Percentiles rank a stretch among this genome's conserved stretches.
These are phyloP conservation scores for Nysson spinosus DNA, from an alignment of 2,888 invertebrate genomes.

Conservation along the genomic window DNA sequence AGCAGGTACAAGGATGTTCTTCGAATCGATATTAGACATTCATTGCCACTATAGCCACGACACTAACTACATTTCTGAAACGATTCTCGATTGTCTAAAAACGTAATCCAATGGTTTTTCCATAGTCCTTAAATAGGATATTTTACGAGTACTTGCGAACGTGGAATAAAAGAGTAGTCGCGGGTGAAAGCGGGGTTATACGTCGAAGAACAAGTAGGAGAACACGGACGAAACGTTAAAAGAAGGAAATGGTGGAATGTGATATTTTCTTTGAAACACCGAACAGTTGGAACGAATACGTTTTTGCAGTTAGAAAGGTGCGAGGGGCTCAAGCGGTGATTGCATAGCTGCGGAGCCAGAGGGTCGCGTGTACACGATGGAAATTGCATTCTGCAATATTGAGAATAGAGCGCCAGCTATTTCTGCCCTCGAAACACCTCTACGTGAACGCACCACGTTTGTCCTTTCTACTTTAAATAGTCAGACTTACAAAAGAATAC, in stretches of 20 bases:
- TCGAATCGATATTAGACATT: slow-evolving; percentile 25
- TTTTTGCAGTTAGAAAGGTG: slow-evolving; percentile 3
- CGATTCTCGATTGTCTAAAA: too few species aligned
- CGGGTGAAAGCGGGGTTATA: too few species aligned
- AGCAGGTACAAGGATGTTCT: slow-evolving; percentile 22
- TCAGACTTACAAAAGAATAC: too few species aligned
- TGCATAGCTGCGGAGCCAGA: slow-evolving; percentile 17
- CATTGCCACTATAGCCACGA: too few species aligned
- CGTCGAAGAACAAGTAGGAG: too few species aligned
- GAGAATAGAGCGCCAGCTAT: slow-evolving; percentile 56
- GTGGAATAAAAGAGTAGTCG: too few species aligned
- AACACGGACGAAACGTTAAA: background rate
- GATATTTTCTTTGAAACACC: slow-evolving; percentile 21
- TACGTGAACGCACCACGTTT: slow-evolving; percentile 18
- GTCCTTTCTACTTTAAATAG: slow-evolving; percentile 48
- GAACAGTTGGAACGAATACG: slow-evolving; percentile 18
- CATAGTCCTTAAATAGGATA: too few species aligned
- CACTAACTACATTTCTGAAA: too few species aligned
- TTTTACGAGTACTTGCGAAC: too few species aligned
- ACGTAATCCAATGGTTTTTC: too few species aligned
- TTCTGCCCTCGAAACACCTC: slow-evolving; percentile 25
- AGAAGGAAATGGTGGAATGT: background rate
- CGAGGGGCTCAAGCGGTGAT: slow-evolving; percentile 18
- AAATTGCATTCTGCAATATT: slow-evolving; percentile 74
- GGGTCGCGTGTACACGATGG: slow-evolving; percentile 58